phyloP scores from a whole-genome alignment of 2,888 invertebrate genomes.

The Pollenia griseotomentosa region DNA sequence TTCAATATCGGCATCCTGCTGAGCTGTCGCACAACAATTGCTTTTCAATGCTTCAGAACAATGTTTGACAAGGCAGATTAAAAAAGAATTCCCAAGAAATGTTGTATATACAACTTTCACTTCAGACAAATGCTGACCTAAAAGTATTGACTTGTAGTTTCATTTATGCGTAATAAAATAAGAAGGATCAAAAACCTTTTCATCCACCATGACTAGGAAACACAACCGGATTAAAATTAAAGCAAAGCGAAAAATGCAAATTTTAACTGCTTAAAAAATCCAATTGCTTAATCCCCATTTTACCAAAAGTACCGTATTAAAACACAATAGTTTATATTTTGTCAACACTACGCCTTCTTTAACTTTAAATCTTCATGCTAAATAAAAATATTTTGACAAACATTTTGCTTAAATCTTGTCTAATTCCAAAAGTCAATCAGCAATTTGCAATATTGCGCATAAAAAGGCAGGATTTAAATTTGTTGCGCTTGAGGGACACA shows the following conservation, averaged over 20 bases:
- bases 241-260: conserved; percentile 9
- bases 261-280: neutral
- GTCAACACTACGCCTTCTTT: conserved; percentile 63
- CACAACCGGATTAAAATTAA: neutral
- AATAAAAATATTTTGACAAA: conserved; percentile 40
- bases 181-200: neutral
- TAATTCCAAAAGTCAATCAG: neutral
- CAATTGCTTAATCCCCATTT: conserved; percentile 20
- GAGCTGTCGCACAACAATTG: conserved; percentile 7
- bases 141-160: neutral
- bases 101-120: conserved; percentile 55
- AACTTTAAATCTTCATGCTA: neutral
- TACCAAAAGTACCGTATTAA: neutral
- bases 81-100: conserved; percentile 28
- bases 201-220: conserved; percentile 21
- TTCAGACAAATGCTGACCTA: neutral
- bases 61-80: neutral
- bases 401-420: neutral
- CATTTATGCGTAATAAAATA: neutral
- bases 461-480: conserved; percentile 28
- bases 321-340: conserved; percentile 54
- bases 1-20: neutral
- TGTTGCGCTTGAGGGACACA: conserved; percentile 4
- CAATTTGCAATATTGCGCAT: conserved; percentile 54
- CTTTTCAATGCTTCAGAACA: neutral